These are phyloP conservation scores for Megaustenia siamemsis DNA, from an alignment of 2,888 invertebrate species.

Conservation along the genomic window DNA sequence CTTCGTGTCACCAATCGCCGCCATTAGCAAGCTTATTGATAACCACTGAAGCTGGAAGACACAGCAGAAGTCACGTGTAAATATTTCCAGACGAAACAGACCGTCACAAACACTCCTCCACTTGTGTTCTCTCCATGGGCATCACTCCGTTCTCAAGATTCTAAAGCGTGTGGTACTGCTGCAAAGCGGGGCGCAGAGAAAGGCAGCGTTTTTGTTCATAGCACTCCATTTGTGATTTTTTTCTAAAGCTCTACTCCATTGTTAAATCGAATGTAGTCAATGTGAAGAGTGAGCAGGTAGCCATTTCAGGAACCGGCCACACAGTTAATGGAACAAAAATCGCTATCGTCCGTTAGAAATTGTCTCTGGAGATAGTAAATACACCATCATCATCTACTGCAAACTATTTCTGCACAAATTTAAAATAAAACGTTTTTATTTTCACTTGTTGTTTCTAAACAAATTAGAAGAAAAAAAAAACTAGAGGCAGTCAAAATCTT, in stretches of 20 bases:
- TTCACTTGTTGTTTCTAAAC: too few species aligned
- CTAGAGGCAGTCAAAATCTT: too few species aligned
- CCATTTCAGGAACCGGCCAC: not conserved
- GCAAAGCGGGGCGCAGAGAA: not conserved
- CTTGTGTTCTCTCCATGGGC: not conserved
- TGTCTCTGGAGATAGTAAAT: too few species aligned
- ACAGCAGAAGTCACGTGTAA: not conserved
- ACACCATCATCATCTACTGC: too few species aligned
- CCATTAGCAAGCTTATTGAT: conserved; percentile 2
- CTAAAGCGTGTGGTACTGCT: not conserved
- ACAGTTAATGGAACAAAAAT: not conserved
- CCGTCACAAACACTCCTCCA: not conserved
- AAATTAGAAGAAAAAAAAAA: too few species aligned
- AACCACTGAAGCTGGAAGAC: not conserved
- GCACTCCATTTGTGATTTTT: not conserved
- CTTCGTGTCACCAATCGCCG: not conserved
- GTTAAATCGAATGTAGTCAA: not conserved
- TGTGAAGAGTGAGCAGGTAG: not conserved
- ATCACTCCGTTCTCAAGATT: not conserved
- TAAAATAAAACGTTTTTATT: too few species aligned
- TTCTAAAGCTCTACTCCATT: not conserved
- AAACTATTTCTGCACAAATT: too few species aligned
- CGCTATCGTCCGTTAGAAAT: not conserved
- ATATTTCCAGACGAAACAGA: conserved; percentile 9
- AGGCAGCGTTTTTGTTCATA: not conserved